Conservation (phyloP, 2,113 vertebrate species). For the Colius striatus region DNA sequence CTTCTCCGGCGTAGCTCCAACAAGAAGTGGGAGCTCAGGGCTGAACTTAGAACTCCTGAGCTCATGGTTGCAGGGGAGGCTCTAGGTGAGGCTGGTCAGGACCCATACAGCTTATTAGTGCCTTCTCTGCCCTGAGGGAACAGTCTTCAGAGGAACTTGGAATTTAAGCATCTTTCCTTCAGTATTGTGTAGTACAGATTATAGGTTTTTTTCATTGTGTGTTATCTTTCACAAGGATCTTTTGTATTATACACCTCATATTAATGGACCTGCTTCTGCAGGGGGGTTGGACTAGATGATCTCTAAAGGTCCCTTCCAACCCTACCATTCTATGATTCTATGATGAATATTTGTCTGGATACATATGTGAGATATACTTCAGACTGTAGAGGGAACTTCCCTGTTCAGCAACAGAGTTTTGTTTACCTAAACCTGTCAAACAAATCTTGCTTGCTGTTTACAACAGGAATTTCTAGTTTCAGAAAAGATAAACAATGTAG, state of each 20-base stretch:
- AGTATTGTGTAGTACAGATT: neutral
- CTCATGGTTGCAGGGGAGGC: too few relatives aligned
- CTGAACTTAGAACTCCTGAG: too few relatives aligned
- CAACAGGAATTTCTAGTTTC: slow-evolving; percentile 17
- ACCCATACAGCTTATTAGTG: neutral
- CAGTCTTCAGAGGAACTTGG: neutral
- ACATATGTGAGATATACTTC: neutral
- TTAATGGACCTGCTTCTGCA: neutral
- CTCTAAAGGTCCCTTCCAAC: too few relatives aligned
- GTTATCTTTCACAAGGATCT: neutral
- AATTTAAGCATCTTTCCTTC: neutral
- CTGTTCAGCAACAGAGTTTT: neutral
- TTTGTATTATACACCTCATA: neutral
- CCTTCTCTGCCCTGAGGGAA: neutral
- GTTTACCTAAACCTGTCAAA: neutral
- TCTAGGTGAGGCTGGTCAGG: neutral
- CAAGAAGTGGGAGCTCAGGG: too few relatives aligned
- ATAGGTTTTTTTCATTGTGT: neutral
- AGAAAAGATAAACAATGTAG: neutral
- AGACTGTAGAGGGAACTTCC: neutral
- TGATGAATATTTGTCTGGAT: neutral
- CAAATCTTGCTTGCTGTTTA: neutral
- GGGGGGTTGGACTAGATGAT: too few relatives aligned
- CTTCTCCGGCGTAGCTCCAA: too few relatives aligned
- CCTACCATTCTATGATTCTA: too few relatives aligned